Percentiles rank a stretch among this genome's conserved stretches.
Evolutionary conservation across 2,113 vertebrate genomes (phyloP).

Genomic region (Vulpes vulpes): DNA sequence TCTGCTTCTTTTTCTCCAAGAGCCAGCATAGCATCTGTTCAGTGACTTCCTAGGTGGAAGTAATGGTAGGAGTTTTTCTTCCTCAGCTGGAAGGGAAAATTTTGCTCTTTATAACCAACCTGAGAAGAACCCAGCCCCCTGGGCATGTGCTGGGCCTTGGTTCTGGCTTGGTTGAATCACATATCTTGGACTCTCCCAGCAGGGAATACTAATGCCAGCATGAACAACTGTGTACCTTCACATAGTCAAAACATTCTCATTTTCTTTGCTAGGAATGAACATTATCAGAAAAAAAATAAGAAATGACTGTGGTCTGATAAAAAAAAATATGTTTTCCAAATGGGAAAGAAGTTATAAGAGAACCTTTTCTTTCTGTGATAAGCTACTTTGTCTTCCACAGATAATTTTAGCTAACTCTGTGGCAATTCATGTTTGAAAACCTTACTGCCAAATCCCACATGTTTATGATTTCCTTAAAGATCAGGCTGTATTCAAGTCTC

Average conservation of each 20-base stretch:
- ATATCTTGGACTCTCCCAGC: neutral
- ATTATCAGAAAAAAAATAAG: conserved; percentile 64
- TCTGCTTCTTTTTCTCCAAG: neutral
- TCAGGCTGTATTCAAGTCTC: neutral
- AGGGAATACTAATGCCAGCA: conserved; percentile 34
- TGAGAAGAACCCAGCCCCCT: neutral
- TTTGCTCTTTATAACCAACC: neutral
- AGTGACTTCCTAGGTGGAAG: conserved; percentile 28
- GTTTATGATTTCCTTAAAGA: conserved; percentile 8
- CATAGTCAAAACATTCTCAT: conserved; percentile 38
- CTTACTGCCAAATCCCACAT: neutral
- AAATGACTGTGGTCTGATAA: conserved; percentile 41
- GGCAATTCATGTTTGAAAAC: neutral
- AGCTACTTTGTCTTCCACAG: neutral
- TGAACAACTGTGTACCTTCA: conserved; percentile 8
- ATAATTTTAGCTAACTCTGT: neutral
- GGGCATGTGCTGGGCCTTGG: neutral
- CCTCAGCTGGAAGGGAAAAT: neutral
- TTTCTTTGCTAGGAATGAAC: conserved; percentile 41
- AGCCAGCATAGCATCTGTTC: neutral
- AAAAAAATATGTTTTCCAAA: conserved; percentile 55
- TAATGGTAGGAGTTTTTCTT: conserved; percentile 9
- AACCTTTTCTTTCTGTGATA: neutral
- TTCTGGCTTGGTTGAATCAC: conserved; percentile 1
- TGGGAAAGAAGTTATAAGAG: neutral